Conservation (phyloP, 2,797 vertebrate genomes). For the Cossypha caffra region DNA sequence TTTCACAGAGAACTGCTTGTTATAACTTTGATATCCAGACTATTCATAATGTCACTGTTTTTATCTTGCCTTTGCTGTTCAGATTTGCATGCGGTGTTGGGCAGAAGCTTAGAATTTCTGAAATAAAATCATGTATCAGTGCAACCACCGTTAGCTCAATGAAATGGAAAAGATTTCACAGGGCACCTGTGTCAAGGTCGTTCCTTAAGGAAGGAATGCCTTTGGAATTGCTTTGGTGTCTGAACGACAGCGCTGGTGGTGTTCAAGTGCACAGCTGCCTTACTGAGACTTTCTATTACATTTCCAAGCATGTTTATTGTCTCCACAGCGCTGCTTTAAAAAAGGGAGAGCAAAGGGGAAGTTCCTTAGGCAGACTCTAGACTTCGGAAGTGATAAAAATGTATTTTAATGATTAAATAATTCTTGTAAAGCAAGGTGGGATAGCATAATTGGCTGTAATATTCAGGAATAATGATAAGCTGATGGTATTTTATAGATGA, state of each 20-base stretch:
- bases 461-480: neutral
- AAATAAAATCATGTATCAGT: neutral
- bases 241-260: accelerated
- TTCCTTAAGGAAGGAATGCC: neutral
- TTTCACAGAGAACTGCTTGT: neutral
- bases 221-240: neutral
- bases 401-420: neutral
- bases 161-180: neutral
- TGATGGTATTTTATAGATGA: neutral
- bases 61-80: neutral
- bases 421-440: neutral
- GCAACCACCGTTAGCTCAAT: neutral
- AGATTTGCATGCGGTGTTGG: neutral
- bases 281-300: neutral
- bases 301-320: neutral
- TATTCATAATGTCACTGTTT: neutral
- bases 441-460: neutral
- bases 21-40: neutral
- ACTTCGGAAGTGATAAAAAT: neutral
- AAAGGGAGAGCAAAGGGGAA: neutral
- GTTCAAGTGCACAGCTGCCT: neutral
- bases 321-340: neutral
- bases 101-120: neutral
- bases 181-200: neutral
- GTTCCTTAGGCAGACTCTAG: neutral